These are phyloP conservation scores for Rhadinocentrus ornatus DNA, from an alignment of 2,797 vertebrate species.

Conservation along the genomic window DNA sequence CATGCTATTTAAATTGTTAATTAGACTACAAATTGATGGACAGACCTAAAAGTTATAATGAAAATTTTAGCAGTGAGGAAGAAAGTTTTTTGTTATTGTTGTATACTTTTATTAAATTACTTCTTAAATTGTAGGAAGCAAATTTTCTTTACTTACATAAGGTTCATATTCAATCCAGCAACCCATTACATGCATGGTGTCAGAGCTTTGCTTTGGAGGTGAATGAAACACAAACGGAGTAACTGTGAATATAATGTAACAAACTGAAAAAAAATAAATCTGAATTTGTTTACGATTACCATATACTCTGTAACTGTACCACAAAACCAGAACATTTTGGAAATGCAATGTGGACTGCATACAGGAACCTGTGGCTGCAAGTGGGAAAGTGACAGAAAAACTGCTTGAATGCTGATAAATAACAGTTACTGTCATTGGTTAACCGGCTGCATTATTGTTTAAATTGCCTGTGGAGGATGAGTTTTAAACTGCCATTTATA, in stretches of 20 bases:
- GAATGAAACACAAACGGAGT: neutral
- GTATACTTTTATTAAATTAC: too few relatives aligned
- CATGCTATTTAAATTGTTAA: neutral
- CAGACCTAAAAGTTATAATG: too few relatives aligned
- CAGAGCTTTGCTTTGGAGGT: too few relatives aligned
- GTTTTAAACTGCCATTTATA: slow-evolving; percentile 7
- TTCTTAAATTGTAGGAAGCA: too few relatives aligned
- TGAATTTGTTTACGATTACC: neutral
- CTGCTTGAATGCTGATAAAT: slow-evolving; percentile 2
- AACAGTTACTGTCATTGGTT: slow-evolving; percentile 8
- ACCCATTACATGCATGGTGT: too few relatives aligned
- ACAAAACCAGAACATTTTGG: neutral
- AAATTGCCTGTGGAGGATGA: neutral
- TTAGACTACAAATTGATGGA: too few relatives aligned
- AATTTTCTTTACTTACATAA: too few relatives aligned
- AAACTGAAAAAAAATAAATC: neutral
- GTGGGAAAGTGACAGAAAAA: neutral
- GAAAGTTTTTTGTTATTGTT: too few relatives aligned
- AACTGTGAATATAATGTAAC: neutral
- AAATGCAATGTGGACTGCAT: neutral
- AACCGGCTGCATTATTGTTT: slow-evolving; percentile 7
- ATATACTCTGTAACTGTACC: too few relatives aligned
- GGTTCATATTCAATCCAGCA: too few relatives aligned
- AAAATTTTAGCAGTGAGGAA: too few relatives aligned
- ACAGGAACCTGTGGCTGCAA: neutral